These are phyloP conservation scores for Hipparchia semele DNA, from an alignment of 2,888 invertebrate species.

Conservation along the genomic window DNA sequence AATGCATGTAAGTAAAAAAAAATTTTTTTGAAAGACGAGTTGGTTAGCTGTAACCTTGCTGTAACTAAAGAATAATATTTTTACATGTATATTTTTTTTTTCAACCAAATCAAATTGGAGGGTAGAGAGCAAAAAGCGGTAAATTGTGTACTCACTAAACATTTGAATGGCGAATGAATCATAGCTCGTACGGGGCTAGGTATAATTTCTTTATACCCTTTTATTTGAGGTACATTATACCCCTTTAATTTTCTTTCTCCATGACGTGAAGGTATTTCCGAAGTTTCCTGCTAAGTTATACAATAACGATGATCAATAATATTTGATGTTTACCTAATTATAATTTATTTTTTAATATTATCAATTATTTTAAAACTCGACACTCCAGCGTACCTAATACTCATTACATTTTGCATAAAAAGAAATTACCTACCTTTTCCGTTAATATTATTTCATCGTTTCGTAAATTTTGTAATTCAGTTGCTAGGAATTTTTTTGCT, in stretches of 20 bases:
- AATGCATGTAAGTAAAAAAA: background rate
- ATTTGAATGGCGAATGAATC: constrained; percentile 68
- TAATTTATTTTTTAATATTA: background rate
- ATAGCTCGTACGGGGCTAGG: constrained; percentile 67
- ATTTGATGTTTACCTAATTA: too few species aligned
- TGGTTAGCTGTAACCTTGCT: too few species aligned
- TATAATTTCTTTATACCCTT: constrained; percentile 59
- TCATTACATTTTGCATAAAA: background rate
- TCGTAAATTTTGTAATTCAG: constrained; percentile 52
- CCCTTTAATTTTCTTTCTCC: constrained; percentile 20
- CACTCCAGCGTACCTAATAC: background rate
- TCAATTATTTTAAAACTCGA: background rate
- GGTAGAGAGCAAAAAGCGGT: background rate
- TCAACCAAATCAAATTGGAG: background rate
- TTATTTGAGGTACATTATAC: constrained; percentile 44
- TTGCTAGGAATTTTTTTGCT: constrained; percentile 54
- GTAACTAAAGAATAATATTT: too few species aligned
- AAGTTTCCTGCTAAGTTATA: constrained; percentile 18
- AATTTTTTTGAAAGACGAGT: background rate
- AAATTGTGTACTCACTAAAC: constrained; percentile 52
- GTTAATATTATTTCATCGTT: constrained; percentile 50
- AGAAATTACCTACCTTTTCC: constrained; percentile 47
- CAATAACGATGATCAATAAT: background rate
- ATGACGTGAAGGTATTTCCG: background rate
- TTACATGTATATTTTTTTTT: background rate